Evolutionary conservation across 2,888 invertebrate genomes (phyloP).

Genomic region (Embidobia sp.): DNA sequence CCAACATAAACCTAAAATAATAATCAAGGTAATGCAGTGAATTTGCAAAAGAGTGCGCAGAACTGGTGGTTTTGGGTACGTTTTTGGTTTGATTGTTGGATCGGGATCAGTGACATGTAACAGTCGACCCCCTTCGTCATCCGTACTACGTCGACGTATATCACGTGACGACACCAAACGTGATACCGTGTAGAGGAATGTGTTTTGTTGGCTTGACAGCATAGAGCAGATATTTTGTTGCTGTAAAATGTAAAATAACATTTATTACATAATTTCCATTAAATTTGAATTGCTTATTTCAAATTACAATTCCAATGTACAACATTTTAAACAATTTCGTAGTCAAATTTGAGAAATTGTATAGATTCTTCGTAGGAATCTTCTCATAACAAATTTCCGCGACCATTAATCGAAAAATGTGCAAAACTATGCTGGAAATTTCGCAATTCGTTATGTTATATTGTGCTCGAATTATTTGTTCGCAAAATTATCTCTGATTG

Average conservation of each 20-base stretch:
- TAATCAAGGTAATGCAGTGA: slow-evolving; percentile 81
- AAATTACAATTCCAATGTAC: too few relatives aligned
- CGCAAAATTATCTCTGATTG: too few relatives aligned
- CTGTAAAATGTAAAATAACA: slow-evolving; percentile 62
- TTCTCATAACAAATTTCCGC: too few relatives aligned
- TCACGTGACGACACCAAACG: slow-evolving; percentile 82
- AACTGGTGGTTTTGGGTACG: slow-evolving; percentile 76
- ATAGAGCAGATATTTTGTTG: slow-evolving; percentile 75
- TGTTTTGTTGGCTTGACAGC: slow-evolving; percentile 75
- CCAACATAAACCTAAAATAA: slow-evolving; percentile 82
- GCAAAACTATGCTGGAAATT: too few relatives aligned
- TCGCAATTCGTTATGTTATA: too few relatives aligned
- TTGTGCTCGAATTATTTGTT: too few relatives aligned
- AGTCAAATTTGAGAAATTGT: too few relatives aligned
- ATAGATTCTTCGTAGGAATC: too few relatives aligned
- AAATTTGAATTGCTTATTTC: too few relatives aligned
- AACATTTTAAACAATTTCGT: too few relatives aligned
- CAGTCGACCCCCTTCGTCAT: slow-evolving; percentile 76
- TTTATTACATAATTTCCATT: too few relatives aligned
- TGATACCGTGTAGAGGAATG: slow-evolving; percentile 82
- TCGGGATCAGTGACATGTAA: slow-evolving; percentile 79
- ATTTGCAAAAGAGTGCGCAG: slow-evolving; percentile 80
- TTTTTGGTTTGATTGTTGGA: slow-evolving; percentile 75
- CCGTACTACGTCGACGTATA: slow-evolving; percentile 73
- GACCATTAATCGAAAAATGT: too few relatives aligned